Conservation (phyloP, 2,888 invertebrate species). For the Dromius quadrimaculatus region DNA sequence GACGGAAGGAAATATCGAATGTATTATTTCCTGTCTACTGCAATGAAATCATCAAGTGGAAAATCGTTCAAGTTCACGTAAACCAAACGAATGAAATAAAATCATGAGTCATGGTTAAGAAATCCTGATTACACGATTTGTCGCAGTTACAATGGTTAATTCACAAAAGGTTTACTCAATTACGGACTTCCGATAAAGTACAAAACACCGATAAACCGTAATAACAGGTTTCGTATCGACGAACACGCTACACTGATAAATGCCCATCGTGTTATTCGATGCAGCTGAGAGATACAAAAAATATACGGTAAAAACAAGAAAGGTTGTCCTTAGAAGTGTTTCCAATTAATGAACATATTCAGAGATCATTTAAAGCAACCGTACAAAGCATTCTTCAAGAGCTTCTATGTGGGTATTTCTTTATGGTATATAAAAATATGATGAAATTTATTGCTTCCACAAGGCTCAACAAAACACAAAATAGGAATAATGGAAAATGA, state of each 20-base stretch:
- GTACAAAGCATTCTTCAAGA: no score
- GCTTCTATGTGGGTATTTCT: no score
- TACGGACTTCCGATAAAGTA: slow-evolving; percentile 28
- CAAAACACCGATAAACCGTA: slow-evolving; percentile 28
- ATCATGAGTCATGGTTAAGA: slow-evolving; percentile 17
- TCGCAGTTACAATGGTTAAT: slow-evolving; percentile 9
- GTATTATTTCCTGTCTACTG: no score
- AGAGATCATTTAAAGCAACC: no score
- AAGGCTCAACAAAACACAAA: no score
- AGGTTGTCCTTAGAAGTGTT: background rate
- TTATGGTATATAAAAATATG: no score
- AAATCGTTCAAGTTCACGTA: no score
- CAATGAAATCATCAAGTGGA: no score
- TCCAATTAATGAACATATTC: slow-evolving; percentile 19
- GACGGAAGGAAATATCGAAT: no score
- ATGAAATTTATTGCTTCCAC: no score
- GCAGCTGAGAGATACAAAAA: slow-evolving; percentile 11
- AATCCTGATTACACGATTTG: slow-evolving; percentile 17
- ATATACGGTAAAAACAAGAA: background rate
- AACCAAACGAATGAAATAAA: slow-evolving; percentile 6
- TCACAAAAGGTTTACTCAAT: slow-evolving; percentile 22
- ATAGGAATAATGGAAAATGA: no score
- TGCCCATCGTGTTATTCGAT: slow-evolving; percentile 3
- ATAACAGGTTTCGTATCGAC: slow-evolving; percentile 4
- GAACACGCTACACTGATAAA: background rate